Evolutionary conservation across 2,797 vertebrate species (phyloP), one percentile per base, ranked within the genome.

Genomic region (Gephyroberyx darwinii): DNA sequence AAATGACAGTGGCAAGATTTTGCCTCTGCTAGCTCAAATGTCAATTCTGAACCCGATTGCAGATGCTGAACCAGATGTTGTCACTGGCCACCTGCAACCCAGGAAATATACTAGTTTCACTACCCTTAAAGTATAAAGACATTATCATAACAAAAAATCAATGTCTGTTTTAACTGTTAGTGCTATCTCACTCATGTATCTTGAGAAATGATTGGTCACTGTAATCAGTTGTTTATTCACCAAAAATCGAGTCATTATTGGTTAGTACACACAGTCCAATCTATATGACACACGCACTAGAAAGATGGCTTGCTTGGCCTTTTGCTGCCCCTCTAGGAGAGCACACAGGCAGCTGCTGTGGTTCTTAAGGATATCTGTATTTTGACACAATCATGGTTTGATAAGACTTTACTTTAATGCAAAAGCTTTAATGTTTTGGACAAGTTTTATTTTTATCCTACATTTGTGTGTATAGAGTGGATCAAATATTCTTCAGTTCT

Each of bases 101-200:
- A 70, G 71, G 61, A 81, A 77, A 81, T 55, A 39, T 45, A 31
- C 1, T 19, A 65, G 48, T 83, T 84, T 84, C 68, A 71, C 73
- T 76, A 72, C 76, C 69, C 9, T 20, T 30, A 66, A 39, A 48
- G 9, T 0, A 12, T 59, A 50, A 8, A 75, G 14, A 37, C 6
- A 30, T 4, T 22, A 33, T n/a, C 41, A 4, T 37, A 45, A 20
- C 4, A 53, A 6, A 41, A 5, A 37, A 60, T 35, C 53, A 53
- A 14, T 4, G 1, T 5, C 2, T 0, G 3, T 35, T 43, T n/a
- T 47, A 16, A 45, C 19, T 0, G 1, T 13, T 48, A 3, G 1
- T 65, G 12, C 67, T 8, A 52, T 8, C 9, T 5, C 6, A 7
- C 45, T 33, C 0, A 1, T 7, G 5, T 56, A 35, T 8, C 2